Percentiles rank a stretch among this genome's conserved stretches.
These are phyloP conservation scores for Bovichtus variegatus DNA, from an alignment of 2,797 vertebrate genomes.

Conservation along the genomic window DNA sequence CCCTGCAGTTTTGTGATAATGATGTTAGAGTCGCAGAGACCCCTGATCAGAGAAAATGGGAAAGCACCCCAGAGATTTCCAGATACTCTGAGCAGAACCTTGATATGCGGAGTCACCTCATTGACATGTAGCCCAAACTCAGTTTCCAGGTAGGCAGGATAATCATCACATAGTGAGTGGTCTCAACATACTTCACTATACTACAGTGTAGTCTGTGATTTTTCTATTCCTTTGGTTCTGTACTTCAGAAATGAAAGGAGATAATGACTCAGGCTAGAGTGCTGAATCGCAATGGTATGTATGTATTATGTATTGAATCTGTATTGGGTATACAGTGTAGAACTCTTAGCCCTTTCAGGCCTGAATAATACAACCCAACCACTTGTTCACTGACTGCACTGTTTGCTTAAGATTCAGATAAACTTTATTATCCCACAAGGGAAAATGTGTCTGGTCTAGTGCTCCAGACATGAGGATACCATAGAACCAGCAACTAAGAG, in stretches of 20 bases:
- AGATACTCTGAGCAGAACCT: constrained; percentile 29
- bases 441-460: too few relatives aligned
- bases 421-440: too few relatives aligned
- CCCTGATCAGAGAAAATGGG: constrained; percentile 33
- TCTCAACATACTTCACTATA: background rate
- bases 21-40: constrained; percentile 42
- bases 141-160: constrained; percentile 15
- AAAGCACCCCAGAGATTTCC: constrained; percentile 44
- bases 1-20: constrained; percentile 43
- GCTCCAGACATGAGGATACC: too few relatives aligned
- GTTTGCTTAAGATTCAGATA: too few relatives aligned
- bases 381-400: too few relatives aligned
- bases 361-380: too few relatives aligned
- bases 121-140: constrained; percentile 18
- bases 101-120: constrained; percentile 48
- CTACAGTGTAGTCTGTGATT: background rate
- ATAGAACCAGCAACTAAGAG: too few relatives aligned
- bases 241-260: constrained; percentile 6
- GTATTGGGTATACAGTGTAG: background rate
- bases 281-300: constrained; percentile 3
- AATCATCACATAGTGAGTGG: constrained; percentile 17
- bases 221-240: constrained; percentile 21
- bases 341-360: background rate
- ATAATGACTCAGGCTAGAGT: constrained; percentile 6
- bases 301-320: background rate